Conservation (phyloP, 1,140 invertebrate genomes). For the Lethocerus indicus region DNA sequence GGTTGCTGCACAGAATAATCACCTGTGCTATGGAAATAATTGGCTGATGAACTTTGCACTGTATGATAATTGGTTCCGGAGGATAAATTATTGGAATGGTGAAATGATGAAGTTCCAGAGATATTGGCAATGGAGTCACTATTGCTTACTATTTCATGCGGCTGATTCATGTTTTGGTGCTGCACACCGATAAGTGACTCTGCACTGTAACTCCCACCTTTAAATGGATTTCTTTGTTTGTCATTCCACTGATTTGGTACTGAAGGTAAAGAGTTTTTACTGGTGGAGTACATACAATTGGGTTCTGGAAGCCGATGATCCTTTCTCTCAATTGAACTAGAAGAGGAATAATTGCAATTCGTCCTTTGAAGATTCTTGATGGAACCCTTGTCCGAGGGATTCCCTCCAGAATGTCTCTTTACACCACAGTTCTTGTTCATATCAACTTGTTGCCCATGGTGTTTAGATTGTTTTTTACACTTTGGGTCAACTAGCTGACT, state of each 20-base stretch:
- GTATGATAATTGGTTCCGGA: too few relatives aligned
- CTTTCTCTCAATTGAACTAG: too few relatives aligned
- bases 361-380: neutral
- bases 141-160: too few relatives aligned
- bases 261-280: neutral
- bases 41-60: too few relatives aligned
- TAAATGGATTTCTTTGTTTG: constrained; percentile 12
- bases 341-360: constrained; percentile 1
- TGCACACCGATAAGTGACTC: constrained; percentile 34
- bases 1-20: too few relatives aligned
- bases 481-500: constrained; percentile 40
- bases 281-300: constrained; percentile 11
- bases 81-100: too few relatives aligned
- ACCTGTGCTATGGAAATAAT: constrained; percentile 9
- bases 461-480: constrained; percentile 30
- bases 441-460: constrained; percentile 6
- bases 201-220: constrained; percentile 35
- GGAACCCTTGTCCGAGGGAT: neutral
- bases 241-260: neutral
- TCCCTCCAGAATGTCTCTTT: neutral
- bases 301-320: too few relatives aligned
- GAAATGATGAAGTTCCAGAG: too few relatives aligned
- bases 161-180: constrained; percentile 23
- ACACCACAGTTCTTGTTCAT: constrained; percentile 9
- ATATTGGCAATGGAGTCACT: too few relatives aligned